These are phyloP conservation scores for Eublepharis macularius DNA, from an alignment of 2,113 vertebrate species.

Conservation along the genomic window DNA sequence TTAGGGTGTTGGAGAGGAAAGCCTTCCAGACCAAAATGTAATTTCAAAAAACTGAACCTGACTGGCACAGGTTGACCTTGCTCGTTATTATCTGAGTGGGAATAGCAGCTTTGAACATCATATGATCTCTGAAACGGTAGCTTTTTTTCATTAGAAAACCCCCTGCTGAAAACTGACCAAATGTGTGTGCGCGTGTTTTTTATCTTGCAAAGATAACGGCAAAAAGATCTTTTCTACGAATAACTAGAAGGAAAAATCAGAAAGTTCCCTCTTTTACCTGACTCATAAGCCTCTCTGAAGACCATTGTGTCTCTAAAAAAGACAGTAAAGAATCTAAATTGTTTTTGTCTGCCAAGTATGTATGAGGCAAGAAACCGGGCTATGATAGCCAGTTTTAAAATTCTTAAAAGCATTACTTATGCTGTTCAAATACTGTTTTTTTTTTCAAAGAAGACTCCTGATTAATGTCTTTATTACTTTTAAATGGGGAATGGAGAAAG, in stretches of 20 bases:
- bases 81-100: conserved; percentile 74
- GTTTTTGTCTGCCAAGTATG: not conserved
- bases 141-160: conserved; percentile 73
- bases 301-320: not conserved
- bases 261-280: conserved; percentile 49
- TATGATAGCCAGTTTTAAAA: not conserved
- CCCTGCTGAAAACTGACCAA: conserved; percentile 72
- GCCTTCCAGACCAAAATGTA: conserved; percentile 67
- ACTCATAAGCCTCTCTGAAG: conserved; percentile 39
- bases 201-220: conserved; percentile 62
- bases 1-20: conserved; percentile 50
- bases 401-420: not conserved
- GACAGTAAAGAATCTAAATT: conserved; percentile 4
- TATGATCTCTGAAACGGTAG: conserved; percentile 69
- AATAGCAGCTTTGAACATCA: conserved; percentile 74
- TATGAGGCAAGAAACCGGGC: not conserved
- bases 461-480: not conserved
- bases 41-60: conserved; percentile 73
- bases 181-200: conserved; percentile 47
- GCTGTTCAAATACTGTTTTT: conserved; percentile 4
- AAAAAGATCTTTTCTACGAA: conserved; percentile 60
- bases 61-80: conserved; percentile 71
- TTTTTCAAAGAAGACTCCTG: not conserved
- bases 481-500: not conserved
- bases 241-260: conserved; percentile 66